Evolutionary conservation across 2,113 vertebrate species (phyloP).

Genomic region (Nycticryphes semicollaris): DNA sequence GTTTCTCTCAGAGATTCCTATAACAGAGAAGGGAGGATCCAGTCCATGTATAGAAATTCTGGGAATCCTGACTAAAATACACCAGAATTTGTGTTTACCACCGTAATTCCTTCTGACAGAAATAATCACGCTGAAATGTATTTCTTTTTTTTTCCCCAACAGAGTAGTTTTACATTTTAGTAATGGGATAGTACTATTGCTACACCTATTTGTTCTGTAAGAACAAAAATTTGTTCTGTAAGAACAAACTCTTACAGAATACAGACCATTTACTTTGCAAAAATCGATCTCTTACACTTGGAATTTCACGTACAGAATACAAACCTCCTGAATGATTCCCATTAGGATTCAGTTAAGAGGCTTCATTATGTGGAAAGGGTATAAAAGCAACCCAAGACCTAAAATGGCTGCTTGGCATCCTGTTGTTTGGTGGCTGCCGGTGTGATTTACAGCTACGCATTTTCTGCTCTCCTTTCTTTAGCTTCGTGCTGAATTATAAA

Average conservation of each 20-base stretch:
- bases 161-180: not conserved
- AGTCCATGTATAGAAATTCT: not conserved
- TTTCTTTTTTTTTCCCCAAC: not conserved
- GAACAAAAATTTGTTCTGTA: not conserved
- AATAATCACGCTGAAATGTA: not conserved
- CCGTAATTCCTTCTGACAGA: not conserved
- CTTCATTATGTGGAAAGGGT: not conserved
- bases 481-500: conserved; percentile 58
- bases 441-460: not conserved
- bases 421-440: conserved; percentile 18
- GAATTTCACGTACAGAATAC: conserved; percentile 28
- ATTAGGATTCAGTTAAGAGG: conserved; percentile 13
- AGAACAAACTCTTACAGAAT: conserved; percentile 34
- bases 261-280: not conserved
- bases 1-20: not conserved
- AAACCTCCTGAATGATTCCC: conserved; percentile 42
- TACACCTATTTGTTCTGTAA: not conserved
- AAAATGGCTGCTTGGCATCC: not conserved
- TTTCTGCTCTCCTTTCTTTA: conserved; percentile 54
- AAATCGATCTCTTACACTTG: not conserved
- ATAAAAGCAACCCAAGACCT: not conserved
- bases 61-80: not conserved
- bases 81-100: not conserved
- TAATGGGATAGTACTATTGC: not conserved
- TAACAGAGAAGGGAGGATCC: not conserved